Evolutionary conservation across 2,113 vertebrate genomes (phyloP).

Genomic region (Corythoichthys haematopterus): DNA sequence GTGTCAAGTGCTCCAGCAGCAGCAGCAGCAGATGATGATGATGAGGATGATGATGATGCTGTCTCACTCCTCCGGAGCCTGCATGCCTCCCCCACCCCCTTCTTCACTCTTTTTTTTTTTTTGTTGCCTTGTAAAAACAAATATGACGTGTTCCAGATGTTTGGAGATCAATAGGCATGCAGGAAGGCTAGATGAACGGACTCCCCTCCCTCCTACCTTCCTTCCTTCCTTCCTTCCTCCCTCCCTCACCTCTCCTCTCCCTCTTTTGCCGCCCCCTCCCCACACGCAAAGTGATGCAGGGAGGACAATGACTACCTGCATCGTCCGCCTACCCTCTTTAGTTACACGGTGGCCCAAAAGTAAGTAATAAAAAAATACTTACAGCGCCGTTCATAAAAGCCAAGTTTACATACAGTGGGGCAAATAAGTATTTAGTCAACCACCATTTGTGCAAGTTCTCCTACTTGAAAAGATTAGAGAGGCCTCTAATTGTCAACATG

Average conservation of each 20-base stretch:
- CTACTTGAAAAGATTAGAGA: too few species aligned
- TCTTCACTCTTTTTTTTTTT: not conserved
- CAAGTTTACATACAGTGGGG: too few species aligned
- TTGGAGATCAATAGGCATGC: slow-evolving; percentile 53
- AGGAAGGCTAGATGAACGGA: not conserved
- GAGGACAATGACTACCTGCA: slow-evolving; percentile 4
- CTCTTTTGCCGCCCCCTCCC: slow-evolving; percentile 14
- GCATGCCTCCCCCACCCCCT: slow-evolving; percentile 24
- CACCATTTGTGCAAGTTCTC: too few species aligned
- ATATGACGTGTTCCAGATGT: slow-evolving; percentile 64
- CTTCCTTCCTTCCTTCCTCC: not conserved
- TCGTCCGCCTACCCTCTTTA: not conserved
- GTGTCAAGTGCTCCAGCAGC: slow-evolving; percentile 60
- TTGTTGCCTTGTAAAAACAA: slow-evolving; percentile 53
- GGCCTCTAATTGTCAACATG: too few species aligned
- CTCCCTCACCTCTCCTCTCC: slow-evolving; percentile 12
- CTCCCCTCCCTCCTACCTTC: slow-evolving; percentile 7
- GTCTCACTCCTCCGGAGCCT: slow-evolving; percentile 37
- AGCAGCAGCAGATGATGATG: slow-evolving; percentile 28
- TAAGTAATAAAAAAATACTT: not conserved
- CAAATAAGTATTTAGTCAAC: too few species aligned
- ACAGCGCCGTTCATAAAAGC: too few species aligned
- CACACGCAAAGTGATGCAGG: slow-evolving; percentile 3
- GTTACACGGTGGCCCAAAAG: not conserved
- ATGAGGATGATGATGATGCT: slow-evolving; percentile 35